Conservation (phyloP, 2,113 vertebrate species). For the Ahaetulla prasina region DNA sequence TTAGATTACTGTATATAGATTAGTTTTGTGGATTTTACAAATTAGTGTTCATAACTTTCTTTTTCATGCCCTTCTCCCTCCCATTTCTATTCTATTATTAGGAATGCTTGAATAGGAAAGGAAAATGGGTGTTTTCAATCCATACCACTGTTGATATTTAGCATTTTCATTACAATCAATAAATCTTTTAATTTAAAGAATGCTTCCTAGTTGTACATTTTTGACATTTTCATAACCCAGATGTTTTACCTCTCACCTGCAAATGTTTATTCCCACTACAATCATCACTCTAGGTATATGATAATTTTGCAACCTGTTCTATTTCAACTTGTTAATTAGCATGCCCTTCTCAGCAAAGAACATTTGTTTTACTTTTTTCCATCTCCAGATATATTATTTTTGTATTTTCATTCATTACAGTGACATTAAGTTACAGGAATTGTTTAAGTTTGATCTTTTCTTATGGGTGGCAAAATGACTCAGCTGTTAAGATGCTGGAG, state of each 20-base stretch:
- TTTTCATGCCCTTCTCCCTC: background rate
- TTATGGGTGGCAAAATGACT: background rate
- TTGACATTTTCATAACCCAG: background rate
- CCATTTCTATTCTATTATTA: background rate
- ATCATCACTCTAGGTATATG: background rate
- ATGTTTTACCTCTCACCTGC: background rate
- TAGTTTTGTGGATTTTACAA: background rate
- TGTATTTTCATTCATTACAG: background rate
- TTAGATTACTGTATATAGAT: background rate
- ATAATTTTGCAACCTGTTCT: background rate
- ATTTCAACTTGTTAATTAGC: slow-evolving; percentile 3
- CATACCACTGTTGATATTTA: background rate
- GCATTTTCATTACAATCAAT: background rate
- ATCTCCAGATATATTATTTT: background rate
- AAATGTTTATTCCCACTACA: background rate
- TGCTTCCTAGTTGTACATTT: background rate
- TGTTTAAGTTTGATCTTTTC: background rate
- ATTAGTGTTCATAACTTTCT: background rate
- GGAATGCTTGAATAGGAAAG: background rate
- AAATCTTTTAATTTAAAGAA: background rate
- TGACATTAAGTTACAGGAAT: background rate
- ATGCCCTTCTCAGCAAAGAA: background rate
- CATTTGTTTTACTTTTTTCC: background rate
- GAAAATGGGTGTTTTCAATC: background rate
- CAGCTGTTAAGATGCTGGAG: background rate